A percentile compares a stretch with the other conserved stretches of the same genome.
phyloP scores from a whole-genome alignment of 2,113 vertebrate genomes.

The Zapornia atra region DNA sequence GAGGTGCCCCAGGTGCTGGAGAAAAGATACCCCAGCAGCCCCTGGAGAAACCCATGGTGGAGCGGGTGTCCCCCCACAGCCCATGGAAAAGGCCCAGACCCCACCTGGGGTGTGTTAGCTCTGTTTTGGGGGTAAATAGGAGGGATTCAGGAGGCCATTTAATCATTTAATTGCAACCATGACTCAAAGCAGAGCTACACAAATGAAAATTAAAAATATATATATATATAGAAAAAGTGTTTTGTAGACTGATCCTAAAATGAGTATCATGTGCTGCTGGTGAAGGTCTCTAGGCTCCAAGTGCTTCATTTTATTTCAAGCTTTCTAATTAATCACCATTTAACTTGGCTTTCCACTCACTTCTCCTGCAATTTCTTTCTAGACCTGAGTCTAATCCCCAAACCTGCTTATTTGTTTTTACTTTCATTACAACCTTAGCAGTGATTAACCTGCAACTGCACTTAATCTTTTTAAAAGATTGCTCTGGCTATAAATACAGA shows the following conservation, averaged over 20 bases:
- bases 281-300: neutral
- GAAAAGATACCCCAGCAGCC: no score
- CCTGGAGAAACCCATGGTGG: neutral
- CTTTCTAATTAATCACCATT: conserved; percentile 25
- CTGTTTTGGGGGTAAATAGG: neutral
- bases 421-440: conserved; percentile 24
- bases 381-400: neutral
- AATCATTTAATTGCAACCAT: neutral
- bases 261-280: neutral
- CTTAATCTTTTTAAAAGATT: conserved; percentile 59
- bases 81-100: no score
- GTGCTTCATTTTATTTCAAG: neutral
- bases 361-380: conserved; percentile 16
- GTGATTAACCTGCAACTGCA: conserved; percentile 51
- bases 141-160: neutral
- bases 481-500: conserved; percentile 6
- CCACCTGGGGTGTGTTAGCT: neutral
- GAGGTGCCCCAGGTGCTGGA: no score
- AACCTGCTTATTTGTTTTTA: conserved; percentile 49
- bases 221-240: neutral
- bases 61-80: no score
- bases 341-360: neutral
- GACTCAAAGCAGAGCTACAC: neutral
- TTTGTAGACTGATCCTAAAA: neutral
- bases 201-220: neutral